Evolutionary conservation across 2,113 vertebrate species (phyloP), one percentile per base, ranked within the genome.

Genomic region (Seriola aureovittata): DNA sequence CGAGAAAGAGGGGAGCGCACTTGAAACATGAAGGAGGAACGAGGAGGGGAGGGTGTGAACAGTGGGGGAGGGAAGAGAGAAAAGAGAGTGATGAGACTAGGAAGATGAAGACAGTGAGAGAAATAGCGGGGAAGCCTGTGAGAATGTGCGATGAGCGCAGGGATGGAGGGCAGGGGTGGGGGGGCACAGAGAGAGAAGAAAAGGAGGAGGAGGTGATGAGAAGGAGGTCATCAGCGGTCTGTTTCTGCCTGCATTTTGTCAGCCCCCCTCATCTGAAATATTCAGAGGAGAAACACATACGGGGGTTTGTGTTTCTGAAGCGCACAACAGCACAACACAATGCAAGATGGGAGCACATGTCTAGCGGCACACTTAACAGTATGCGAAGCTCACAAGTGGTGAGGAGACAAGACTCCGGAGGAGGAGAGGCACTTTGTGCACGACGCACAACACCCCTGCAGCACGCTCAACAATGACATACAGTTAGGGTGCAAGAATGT

Each of bases 221-320:
- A 93, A 93, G 87, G 93, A 92, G 93, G 91, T 93, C 93, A 93
- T 89, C 90, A 77, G 85, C 38, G 76, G 86, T 84, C 80, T 88
- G 89, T 85, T 90, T 84, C 85, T 78, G 85, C 81, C 75, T 84
- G 83, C 80, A 64, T 88, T 87, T 86, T 84, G 78, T 91, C 88
- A 91, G 80, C 78, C 76, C 80, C 71, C 71, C 23, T 7, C 5
- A 84, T 79, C 85, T 93, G 85, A 92, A 93, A 93, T 89, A 93
- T 92, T 90, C 84, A 92, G 85, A 73, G 78, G 74, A 85, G 85
- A 84, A 88, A 91, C 66, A 67, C 87, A 88, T 75, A 74, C 60
- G 40, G 78, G 59, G 78, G 66, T 66, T 29, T 29, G 77, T 23
- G 46, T 55, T 79, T 78, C 55, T 69, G 71, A 85, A 67, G 71